Base-by-base conservation (phyloP, 2,888 invertebrate genomes). In the Pseudanteris insignis region DNA sequence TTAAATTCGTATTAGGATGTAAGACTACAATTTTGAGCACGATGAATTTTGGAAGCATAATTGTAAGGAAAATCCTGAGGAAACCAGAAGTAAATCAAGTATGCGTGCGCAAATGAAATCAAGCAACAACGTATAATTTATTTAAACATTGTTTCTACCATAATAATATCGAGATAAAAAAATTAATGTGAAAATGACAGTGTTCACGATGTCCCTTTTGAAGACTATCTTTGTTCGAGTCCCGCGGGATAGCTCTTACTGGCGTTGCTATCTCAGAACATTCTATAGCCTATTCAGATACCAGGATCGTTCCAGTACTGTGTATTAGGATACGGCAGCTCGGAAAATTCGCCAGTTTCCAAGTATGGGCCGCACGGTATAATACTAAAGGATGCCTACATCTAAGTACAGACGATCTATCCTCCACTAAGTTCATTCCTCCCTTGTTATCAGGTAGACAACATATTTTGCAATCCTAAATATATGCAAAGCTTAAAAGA, bases 221-320 rank as follows among this genome's bases (percentile, higher is more conserved):
- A 78, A 78, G 77, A 78, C 78, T 79, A 78, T 79, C 79, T 79
- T 72, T 70, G 73, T 73, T 67, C 53, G 63, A 69, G 71, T 79
- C 78, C 76, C 79, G 69, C 70, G 78, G 78, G 79, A 75, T 73
- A 73, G 69, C 70, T 74, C 70, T 73, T 70, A 66, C 70, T 70
- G 67, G 71, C 70, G 67, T 72, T 75, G 75, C 77, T 78, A 78
- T 79, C 79, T 79, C 75, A 74, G 74, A 72, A 74, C 75, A 73
- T 75, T 77, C 77, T 75, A 76, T 77, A 76, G 74, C 71, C 78
- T 78, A 78, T 79, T 79, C 78, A 76, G 78, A 79, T 78, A 78
- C 74, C 76, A 68, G 67, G 72, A 71, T 74, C 74, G 73, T 72
- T 70, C 74, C 72, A 67, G 68, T 65, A 61, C 46, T 57, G 60